A percentile compares a stretch with the other conserved stretches of the same genome.
These are phyloP conservation scores for Sylvicola cinctus DNA, from an alignment of 2,888 invertebrate genomes.

Conservation along the genomic window DNA sequence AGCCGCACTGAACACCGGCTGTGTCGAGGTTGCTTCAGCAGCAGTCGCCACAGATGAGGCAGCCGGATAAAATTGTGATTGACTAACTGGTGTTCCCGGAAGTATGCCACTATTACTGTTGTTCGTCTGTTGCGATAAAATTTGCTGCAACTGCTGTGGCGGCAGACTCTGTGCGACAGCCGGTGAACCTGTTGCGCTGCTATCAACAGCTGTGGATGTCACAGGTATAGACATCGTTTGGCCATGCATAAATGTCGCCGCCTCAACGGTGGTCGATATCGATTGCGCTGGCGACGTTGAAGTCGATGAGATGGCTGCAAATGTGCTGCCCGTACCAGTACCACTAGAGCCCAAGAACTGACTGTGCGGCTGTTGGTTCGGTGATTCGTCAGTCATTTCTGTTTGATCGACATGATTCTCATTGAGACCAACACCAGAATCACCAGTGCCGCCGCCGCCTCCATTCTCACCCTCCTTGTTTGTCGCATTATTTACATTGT, in stretches of 20 bases:
- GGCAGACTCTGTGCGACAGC: conserved; percentile 13
- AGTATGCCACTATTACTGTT: too few relatives aligned
- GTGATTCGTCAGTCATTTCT: not conserved
- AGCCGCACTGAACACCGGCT: conserved; percentile 16
- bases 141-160: conserved; percentile 6
- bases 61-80: conserved; percentile 6
- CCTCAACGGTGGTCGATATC: not conserved
- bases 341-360: not conserved
- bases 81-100: not conserved
- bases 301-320: conserved; percentile 2
- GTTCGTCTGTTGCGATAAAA: not conserved
- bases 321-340: not conserved
- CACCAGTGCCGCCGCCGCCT: conserved; percentile 14
- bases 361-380: not conserved
- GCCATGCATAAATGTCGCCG: conserved; percentile 1
- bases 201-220: conserved; percentile 7
- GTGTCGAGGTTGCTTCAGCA: too few relatives aligned
- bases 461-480: conserved; percentile 9
- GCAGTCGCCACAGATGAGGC: conserved; percentile 12
- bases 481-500: conserved; percentile 5
- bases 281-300: conserved; percentile 15
- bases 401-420: conserved; percentile 16
- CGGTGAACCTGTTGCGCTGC: conserved; percentile 8
- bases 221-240: conserved; percentile 2
- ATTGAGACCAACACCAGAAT: conserved; percentile 10